A percentile compares a stretch with the other conserved stretches of the same genome.
These are phyloP conservation scores for Diadegma fenestrale DNA, from an alignment of 2,888 invertebrate species.

Conservation along the genomic window DNA sequence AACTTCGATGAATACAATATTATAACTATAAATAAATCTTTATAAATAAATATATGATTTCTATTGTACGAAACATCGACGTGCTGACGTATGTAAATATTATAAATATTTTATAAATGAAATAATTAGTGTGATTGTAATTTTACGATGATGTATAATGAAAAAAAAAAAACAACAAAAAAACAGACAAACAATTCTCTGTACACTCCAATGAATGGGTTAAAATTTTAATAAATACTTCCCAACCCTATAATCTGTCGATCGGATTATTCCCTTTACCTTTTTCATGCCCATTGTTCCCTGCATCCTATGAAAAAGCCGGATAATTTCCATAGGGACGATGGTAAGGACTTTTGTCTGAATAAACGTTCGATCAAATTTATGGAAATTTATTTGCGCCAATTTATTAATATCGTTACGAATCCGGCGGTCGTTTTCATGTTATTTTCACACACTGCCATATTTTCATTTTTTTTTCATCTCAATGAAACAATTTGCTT, in stretches of 20 bases:
- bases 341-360: slow-evolving; percentile 16
- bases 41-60: slow-evolving; percentile 70
- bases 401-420: slow-evolving; percentile 14
- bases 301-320: not conserved
- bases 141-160: slow-evolving; percentile 78
- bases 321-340: not conserved
- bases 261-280: not conserved
- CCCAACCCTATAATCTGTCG: slow-evolving; percentile 69
- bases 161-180: slow-evolving; percentile 60
- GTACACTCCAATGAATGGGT: slow-evolving; percentile 79
- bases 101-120: slow-evolving; percentile 82
- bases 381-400: slow-evolving; percentile 55
- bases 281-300: not conserved
- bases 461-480: not conserved
- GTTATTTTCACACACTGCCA: not conserved
- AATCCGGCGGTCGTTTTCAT: not conserved
- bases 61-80: slow-evolving; percentile 70
- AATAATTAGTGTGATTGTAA: slow-evolving; percentile 79
- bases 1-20: slow-evolving; percentile 57
- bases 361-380: slow-evolving; percentile 10
- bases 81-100: slow-evolving; percentile 80
- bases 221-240: slow-evolving; percentile 82
- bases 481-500: not conserved
- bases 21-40: slow-evolving; percentile 45
- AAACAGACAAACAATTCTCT: slow-evolving; percentile 53